Percentiles rank a stretch among this genome's conserved stretches.
These are phyloP conservation scores for Isurus oxyrinchus DNA, from an alignment of 2,113 vertebrate species.

Conservation along the genomic window DNA sequence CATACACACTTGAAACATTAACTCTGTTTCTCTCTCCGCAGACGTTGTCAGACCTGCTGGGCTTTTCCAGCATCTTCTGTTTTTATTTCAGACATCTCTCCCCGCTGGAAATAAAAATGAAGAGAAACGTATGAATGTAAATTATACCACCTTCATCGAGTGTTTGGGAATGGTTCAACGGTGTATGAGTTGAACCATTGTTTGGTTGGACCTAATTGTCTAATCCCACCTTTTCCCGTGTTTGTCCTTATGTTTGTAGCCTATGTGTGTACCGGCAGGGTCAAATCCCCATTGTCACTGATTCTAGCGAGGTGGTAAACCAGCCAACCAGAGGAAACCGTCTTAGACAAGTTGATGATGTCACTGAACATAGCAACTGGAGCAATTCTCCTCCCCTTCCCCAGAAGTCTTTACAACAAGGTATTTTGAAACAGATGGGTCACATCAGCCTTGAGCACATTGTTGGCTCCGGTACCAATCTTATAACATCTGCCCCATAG, in stretches of 20 bases:
- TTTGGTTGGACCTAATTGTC: background rate
- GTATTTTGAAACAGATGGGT: background rate
- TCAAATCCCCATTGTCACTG: background rate
- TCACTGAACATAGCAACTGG: background rate
- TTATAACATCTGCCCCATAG: background rate
- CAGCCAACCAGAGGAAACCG: background rate
- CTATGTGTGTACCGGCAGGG: background rate
- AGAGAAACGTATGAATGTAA: background rate
- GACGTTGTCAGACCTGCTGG: too few relatives aligned
- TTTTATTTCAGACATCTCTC: background rate
- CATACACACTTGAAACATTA: too few relatives aligned
- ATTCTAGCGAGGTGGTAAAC: background rate
- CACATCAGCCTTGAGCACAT: background rate
- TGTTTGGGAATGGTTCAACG: background rate
- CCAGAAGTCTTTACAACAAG: background rate
- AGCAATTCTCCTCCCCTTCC: background rate
- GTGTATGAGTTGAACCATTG: background rate
- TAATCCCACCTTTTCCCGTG: background rate
- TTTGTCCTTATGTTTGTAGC: background rate
- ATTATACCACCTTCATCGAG: background rate
- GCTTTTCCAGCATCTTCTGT: too few relatives aligned
- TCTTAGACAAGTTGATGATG: background rate
- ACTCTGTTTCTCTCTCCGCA: too few relatives aligned
- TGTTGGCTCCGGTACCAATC: background rate
- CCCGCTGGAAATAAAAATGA: background rate